Evolutionary conservation across 2,888 invertebrate genomes (phyloP).

Genomic region (Cephus sareptanus): DNA sequence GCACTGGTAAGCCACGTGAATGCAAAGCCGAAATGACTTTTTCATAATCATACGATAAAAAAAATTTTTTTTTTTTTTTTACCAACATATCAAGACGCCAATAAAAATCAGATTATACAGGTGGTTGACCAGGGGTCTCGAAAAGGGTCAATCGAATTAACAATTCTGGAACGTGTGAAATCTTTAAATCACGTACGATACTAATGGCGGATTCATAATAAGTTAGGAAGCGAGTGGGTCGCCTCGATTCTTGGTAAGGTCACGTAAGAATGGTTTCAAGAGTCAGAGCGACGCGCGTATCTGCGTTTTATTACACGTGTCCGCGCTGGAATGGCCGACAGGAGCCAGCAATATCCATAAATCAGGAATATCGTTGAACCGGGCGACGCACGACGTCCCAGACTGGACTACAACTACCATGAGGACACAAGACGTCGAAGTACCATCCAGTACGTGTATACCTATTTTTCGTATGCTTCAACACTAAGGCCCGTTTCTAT

Average conservation of each 20-base stretch:
- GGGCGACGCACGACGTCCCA: constrained; percentile 21
- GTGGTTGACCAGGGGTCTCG: not conserved
- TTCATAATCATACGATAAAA: not conserved
- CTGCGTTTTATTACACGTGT: constrained; percentile 53
- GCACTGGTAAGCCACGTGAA: not conserved
- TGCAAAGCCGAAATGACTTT: not conserved
- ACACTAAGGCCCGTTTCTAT: not conserved
- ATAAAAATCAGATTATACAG: not conserved
- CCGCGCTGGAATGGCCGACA: constrained; percentile 9
- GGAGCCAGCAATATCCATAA: constrained; percentile 49
- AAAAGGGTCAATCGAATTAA: not conserved
- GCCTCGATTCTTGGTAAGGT: constrained; percentile 36
- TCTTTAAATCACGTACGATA: not conserved
- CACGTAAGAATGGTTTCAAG: constrained; percentile 37
- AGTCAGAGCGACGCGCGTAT: constrained; percentile 35
- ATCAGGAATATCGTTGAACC: constrained; percentile 55
- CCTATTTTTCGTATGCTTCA: not conserved
- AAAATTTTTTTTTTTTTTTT: not conserved
- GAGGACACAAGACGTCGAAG: not conserved
- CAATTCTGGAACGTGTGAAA: not conserved
- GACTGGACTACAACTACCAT: not conserved
- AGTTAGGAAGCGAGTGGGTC: not conserved
- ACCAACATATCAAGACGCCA: not conserved
- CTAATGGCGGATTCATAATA: not conserved
- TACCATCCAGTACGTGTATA: not conserved